Conservation (phyloP, 1,140 invertebrate species). For the Paraescarpia echinospica region DNA sequence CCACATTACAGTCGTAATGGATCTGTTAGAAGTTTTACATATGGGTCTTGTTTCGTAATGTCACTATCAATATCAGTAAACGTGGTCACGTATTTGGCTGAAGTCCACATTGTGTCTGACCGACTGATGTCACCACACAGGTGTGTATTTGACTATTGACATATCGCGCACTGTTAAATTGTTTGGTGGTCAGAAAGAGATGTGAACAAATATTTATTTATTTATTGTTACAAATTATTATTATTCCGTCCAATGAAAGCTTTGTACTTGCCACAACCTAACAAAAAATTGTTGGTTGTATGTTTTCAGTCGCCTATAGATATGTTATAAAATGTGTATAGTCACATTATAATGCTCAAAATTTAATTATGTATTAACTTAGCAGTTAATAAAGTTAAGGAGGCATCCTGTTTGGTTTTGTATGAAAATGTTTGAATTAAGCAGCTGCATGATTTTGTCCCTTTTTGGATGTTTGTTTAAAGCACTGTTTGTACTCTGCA, state of each 20-base stretch:
- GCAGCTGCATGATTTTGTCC: neutral
- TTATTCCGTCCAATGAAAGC: neutral
- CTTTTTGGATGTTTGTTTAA: neutral
- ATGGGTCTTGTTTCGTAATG: no score
- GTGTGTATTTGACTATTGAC: neutral
- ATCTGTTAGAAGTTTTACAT: no score
- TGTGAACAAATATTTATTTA: neutral
- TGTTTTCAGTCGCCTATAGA: neutral
- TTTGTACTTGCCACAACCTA: neutral
- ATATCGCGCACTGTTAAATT: neutral
- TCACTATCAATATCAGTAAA: no score
- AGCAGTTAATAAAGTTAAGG: no score
- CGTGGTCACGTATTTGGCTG: no score
- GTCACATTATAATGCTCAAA: neutral
- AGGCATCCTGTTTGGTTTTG: neutral
- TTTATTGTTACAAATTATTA: slow-evolving; percentile 7
- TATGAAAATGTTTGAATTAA: neutral
- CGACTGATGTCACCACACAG: no score
- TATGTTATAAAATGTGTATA: neutral
- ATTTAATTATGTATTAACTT: neutral
- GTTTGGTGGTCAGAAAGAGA: neutral
- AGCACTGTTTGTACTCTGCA: neutral
- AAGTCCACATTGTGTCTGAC: no score
- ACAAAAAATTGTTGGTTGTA: neutral
- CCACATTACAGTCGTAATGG: no score